Evolutionary conservation across 2,113 vertebrate species (phyloP), one percentile per base, ranked within the genome.

Genomic region (Mixornis gularis): DNA sequence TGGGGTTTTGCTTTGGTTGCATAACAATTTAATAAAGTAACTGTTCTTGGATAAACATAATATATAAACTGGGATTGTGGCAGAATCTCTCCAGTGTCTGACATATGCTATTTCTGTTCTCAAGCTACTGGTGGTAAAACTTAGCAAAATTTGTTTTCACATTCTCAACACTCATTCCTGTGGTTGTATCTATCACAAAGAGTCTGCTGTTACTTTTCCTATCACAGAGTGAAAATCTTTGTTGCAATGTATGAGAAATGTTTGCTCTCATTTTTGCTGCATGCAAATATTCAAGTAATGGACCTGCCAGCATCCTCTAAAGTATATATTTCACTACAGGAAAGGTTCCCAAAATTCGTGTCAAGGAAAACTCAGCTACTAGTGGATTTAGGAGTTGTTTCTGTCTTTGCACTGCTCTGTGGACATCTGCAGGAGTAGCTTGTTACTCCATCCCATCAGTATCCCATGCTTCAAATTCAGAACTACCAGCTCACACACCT

Each of bases 191-290:
- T 79, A 1, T 79, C 17, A 58, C 40, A 62, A 44, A 55, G 0
- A 1, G 6, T 56, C 17, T 69, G 5, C 30, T 79, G 17, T 82
- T 85, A 73, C 19, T 56, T 76, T 58, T 79, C 30, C 32, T 73
- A 6, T 65, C 10, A 34, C 14, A 49, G 51, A 72, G 30, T 48
- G 32, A 70, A 27, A 80, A 80, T 86, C 51, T 38, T 43, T 17
- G 17, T 74, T 79, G n/a, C n/a, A 56, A 0, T 36, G 4, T 49
- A 46, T 40, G 26, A 48, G 29, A 81, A 74, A 60, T n/a, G 8
- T 60, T 90, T 70, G 7, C 34, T 95, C 72, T 89, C 40, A 32
- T 79, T 82, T 83, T 70, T 66, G 11, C 69, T 78, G 40, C 13
- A 17, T 70, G 66, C 66, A 65, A 78, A 73, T 73, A 36, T 13